These are phyloP conservation scores for Pectinophora gossypiella DNA, from an alignment of 1,140 invertebrate genomes.

Conservation along the genomic window DNA sequence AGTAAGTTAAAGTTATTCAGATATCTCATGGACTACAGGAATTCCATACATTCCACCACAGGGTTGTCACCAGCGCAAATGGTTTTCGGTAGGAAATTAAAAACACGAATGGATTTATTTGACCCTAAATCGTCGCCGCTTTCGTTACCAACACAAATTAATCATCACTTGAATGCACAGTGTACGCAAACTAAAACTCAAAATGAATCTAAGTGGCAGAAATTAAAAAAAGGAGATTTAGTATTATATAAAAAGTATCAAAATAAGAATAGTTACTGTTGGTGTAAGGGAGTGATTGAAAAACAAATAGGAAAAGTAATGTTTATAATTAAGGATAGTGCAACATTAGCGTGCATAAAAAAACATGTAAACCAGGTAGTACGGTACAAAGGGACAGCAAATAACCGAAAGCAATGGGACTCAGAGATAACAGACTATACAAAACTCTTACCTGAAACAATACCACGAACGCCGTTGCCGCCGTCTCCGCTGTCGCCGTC, in stretches of 20 bases:
- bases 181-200: neutral
- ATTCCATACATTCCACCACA: slow-evolving; percentile 8
- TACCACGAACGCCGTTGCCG: neutral
- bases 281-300: slow-evolving; percentile 2
- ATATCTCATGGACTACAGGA: slow-evolving; percentile 7
- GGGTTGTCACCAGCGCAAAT: slow-evolving; percentile 1
- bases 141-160: neutral
- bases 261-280: slow-evolving; percentile 5
- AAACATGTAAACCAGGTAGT: slow-evolving; percentile 9
- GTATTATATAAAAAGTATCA: slow-evolving; percentile 5
- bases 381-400: neutral
- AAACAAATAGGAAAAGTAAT: slow-evolving; percentile 6
- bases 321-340: slow-evolving; percentile 5
- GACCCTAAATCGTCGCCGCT: neutral
- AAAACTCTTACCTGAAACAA: no score
- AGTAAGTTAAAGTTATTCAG: neutral
- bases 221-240: neutral
- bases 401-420: neutral
- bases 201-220: neutral
- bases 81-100: slow-evolving; percentile 6
- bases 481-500: neutral
- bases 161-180: neutral
- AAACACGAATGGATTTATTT: slow-evolving; percentile 2
- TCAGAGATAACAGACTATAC: no score
- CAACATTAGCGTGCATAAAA: neutral